A percentile compares a stretch with the other conserved stretches of the same genome.
These are phyloP conservation scores for Trigoniulus corallinus DNA, from an alignment of 1,140 invertebrate genomes.

Conservation along the genomic window DNA sequence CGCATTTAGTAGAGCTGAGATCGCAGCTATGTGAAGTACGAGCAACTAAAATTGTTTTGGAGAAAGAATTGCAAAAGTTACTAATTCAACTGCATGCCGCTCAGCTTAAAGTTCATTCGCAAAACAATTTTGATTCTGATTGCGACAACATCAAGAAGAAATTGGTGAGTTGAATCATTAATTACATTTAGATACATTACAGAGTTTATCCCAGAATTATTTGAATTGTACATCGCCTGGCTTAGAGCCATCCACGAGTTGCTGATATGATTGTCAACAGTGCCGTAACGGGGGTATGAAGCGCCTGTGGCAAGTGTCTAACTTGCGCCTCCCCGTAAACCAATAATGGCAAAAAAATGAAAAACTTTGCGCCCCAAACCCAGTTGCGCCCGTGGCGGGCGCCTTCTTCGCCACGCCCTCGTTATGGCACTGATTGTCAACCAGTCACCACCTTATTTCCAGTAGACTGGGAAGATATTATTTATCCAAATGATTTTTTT, in stretches of 20 bases:
- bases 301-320: no score
- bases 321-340: no score
- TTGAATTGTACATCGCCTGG: no score
- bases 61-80: conserved; percentile 43
- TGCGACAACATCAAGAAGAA: conserved; percentile 33
- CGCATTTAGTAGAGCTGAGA: conserved; percentile 50
- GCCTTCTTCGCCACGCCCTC: no score
- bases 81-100: conserved; percentile 42
- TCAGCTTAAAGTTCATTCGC: conserved; percentile 33
- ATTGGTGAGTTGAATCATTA: conserved; percentile 24
- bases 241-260: no score
- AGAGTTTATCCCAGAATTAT: background rate
- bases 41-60: conserved; percentile 35
- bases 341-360: no score
- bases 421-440: background rate
- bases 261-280: no score
- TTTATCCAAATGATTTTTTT: no score
- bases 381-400: no score
- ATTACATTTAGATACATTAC: background rate
- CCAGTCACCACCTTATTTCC: background rate
- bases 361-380: no score
- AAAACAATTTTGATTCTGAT: conserved; percentile 11
- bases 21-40: conserved; percentile 46
- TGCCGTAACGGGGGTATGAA: no score
- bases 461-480: no score